phyloP scores from a whole-genome alignment of 2,888 invertebrate genomes.

The Argyresthia goedartella region DNA sequence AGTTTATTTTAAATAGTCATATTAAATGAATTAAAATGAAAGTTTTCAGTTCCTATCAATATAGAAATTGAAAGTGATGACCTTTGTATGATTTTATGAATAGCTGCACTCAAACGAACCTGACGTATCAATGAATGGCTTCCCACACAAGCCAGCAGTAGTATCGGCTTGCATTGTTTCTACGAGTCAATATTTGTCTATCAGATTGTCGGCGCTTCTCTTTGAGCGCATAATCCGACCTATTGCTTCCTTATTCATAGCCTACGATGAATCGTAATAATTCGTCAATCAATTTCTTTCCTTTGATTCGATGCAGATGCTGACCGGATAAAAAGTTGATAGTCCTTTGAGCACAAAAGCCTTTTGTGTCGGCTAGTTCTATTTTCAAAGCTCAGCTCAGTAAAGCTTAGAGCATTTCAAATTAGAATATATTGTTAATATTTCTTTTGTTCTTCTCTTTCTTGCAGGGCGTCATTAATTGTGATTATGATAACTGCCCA shows the following conservation, averaged over 20 bases:
- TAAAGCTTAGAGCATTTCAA: slow-evolving; percentile 11
- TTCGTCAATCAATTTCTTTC: slow-evolving; percentile 57
- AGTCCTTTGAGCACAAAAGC: slow-evolving; percentile 40
- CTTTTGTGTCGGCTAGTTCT: slow-evolving; percentile 38
- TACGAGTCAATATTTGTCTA: slow-evolving; percentile 69
- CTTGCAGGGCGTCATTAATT: background rate
- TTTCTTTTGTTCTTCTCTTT: slow-evolving; percentile 30
- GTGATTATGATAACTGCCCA: background rate
- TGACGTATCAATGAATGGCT: slow-evolving; percentile 42
- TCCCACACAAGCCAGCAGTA: slow-evolving; percentile 34
- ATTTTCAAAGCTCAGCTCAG: slow-evolving; percentile 34
- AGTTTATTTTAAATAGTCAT: too few species aligned
- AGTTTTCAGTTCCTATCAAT: too few species aligned
- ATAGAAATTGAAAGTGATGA: too few species aligned
- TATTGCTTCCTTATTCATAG: slow-evolving; percentile 48
- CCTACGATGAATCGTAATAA: slow-evolving; percentile 65
- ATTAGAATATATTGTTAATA: slow-evolving; percentile 26
- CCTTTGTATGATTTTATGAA: background rate
- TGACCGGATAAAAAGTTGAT: slow-evolving; percentile 42
- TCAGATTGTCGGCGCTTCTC: slow-evolving; percentile 43
- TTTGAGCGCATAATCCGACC: slow-evolving; percentile 56
- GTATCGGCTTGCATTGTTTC: slow-evolving; percentile 46
- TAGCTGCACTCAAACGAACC: slow-evolving; percentile 4
- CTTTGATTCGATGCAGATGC: slow-evolving; percentile 36
- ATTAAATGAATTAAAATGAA: too few species aligned